phyloP scores from a whole-genome alignment of 2,888 invertebrate genomes.

The Lordiphosa andalusiaca region DNA sequence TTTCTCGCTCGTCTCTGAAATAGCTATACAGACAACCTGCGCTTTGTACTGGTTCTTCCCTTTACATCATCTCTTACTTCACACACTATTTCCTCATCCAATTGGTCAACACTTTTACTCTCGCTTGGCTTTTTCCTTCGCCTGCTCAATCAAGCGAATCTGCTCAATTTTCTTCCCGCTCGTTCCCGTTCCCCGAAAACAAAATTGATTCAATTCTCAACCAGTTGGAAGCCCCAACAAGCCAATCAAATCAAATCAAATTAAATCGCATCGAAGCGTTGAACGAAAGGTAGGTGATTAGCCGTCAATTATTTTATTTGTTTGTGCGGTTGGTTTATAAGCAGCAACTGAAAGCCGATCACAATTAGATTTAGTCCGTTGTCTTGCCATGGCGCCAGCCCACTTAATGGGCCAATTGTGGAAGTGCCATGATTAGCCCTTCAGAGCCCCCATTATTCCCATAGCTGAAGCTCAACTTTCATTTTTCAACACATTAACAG shows the following conservation, averaged over 20 bases:
- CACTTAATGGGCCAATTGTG: conserved; percentile 22
- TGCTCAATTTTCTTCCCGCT: conserved; percentile 35
- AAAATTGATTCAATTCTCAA: conserved; percentile 46
- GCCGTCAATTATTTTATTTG: conserved; percentile 66
- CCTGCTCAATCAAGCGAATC: conserved; percentile 29
- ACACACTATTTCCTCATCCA: conserved; percentile 13
- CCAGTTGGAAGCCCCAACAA: conserved; percentile 12
- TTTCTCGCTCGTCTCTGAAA: no score
- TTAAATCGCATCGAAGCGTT: conserved; percentile 18
- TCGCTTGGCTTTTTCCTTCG: conserved; percentile 3
- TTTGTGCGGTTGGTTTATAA: conserved; percentile 24
- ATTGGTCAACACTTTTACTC: conserved; percentile 4
- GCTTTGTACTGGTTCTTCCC: not conserved
- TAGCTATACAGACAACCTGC: no score
- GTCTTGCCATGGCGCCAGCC: conserved; percentile 30
- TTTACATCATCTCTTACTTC: conserved; percentile 1
- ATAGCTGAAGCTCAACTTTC: conserved; percentile 52
- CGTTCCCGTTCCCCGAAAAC: conserved; percentile 14
- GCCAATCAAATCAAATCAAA: conserved; percentile 28
- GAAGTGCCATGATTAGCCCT: conserved; percentile 32
- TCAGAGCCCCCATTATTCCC: conserved; percentile 8
- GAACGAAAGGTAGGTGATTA: conserved; percentile 47
- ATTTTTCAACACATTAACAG: conserved; percentile 66
- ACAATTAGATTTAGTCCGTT: conserved; percentile 27
- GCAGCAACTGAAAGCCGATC: conserved; percentile 28